Base-by-base conservation (phyloP, 2,797 vertebrate genomes). In the Phoeniculus purpureus region DNA sequence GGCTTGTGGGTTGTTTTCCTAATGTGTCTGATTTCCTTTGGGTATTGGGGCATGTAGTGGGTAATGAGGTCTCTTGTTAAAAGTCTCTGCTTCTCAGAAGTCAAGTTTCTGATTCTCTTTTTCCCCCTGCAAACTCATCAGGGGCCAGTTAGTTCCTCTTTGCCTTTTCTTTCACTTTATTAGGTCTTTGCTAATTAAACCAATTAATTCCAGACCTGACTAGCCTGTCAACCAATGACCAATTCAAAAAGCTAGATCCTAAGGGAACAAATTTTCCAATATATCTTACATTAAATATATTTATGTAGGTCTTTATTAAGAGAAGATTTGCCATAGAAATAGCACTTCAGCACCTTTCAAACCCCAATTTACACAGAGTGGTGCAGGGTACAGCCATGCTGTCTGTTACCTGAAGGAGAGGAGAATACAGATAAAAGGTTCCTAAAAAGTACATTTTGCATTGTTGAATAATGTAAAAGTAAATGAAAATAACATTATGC, bases 371-470 rank as follows among this genome's bases (percentile, higher is more conserved):
- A 16, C 0, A 3, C 18, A 50, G 4, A 83, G 11, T 22, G 3
- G 61, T 48, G 37, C 0, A 0, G 5, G 2, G 13, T 22, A 67
- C 15, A 51, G 8, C 13, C 22, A 43, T 18, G 15, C 5, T 47
- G 23, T 54, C 43, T 77, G 6, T 52, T 68, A 82, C 40, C 9
- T 19, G 37, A 40, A 72, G 58, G 47, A 64, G 7, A 67, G 17
- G 2, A 75, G 86, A 92, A 40, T 27, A 25, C 3, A 77, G 8
- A 50, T 25, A 60, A 65, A n/a, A 45, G 26, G 12, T 37, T 37
- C 37, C 12, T 37, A 37, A 37, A 37, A 37, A 37, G 37, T 51
- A 26, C 25, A 15, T 50, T 80, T 84, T 76, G 31, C 18, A 34
- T 45, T 32, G 19, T 23, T 31, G 11, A 61, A 61, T 65, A 34